Evolutionary conservation across 2,113 vertebrate species (phyloP).

Genomic region (Chaenogobius annularis): DNA sequence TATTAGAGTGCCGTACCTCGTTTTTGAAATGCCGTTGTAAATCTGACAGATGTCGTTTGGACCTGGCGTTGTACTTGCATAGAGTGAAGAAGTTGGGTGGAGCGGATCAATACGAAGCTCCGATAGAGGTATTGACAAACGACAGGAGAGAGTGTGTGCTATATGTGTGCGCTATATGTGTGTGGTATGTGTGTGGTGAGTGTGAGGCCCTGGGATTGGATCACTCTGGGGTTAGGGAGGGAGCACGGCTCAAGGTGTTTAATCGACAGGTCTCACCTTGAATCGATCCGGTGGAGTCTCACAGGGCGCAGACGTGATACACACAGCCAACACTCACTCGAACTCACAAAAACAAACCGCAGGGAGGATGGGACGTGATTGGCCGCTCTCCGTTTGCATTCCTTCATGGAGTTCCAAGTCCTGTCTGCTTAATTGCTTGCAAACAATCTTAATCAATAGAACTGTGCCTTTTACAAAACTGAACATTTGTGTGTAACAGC

Average conservation of each 20-base stretch:
- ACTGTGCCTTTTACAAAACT: background rate
- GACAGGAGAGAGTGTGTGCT: conserved; percentile 59
- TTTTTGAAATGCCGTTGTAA: conserved; percentile 31
- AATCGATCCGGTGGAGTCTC: conserved; percentile 68
- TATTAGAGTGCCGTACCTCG: background rate
- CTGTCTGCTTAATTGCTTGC: background rate
- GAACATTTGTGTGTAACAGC: background rate
- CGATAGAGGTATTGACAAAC: conserved; percentile 72
- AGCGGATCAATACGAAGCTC: conserved; percentile 64
- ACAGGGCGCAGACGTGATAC: conserved; percentile 62
- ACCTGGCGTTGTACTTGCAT: conserved; percentile 52
- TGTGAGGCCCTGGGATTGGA: conserved; percentile 54
- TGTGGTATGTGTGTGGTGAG: conserved; percentile 32
- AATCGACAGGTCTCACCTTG: conserved; percentile 76
- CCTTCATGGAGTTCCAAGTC: conserved; percentile 15
- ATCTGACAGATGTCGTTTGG: conserved; percentile 51
- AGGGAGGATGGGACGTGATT: conserved; percentile 34
- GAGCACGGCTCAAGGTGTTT: conserved; percentile 72
- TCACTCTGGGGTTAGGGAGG: conserved; percentile 68
- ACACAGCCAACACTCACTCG: conserved; percentile 61
- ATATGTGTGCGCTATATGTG: background rate
- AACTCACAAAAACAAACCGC: conserved; percentile 64
- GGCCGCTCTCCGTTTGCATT: conserved; percentile 31
- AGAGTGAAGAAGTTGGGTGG: conserved; percentile 52
- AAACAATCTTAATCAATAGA: background rate